These are phyloP conservation scores for Cygnus atratus DNA, from an alignment of 2,113 vertebrate genomes.

Conservation along the genomic window DNA sequence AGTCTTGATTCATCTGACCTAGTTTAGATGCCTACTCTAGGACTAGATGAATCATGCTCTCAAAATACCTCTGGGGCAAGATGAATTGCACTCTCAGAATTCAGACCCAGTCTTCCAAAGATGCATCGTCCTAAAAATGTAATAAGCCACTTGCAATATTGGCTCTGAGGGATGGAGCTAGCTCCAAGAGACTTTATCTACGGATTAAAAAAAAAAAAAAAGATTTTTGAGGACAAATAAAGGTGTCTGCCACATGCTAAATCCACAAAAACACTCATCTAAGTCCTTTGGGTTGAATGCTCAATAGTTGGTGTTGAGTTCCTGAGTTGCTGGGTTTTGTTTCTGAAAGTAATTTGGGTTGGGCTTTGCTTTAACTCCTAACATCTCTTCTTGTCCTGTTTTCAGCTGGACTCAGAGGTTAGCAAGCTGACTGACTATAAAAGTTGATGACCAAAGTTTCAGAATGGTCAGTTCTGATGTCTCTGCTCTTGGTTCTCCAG, in stretches of 20 bases:
- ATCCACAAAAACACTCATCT: neutral
- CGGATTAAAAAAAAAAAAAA: neutral
- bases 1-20: neutral
- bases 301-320: neutral
- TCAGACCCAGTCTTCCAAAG: neutral
- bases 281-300: neutral
- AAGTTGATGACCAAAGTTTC: fast-evolving
- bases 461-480: neutral
- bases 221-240: neutral
- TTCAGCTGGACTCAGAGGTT: neutral
- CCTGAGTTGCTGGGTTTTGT: neutral
- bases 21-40: neutral
- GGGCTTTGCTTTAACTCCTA: neutral
- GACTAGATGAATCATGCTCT: neutral
- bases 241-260: neutral
- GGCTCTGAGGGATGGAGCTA: neutral
- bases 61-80: neutral
- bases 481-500: neutral
- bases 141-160: neutral
- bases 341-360: neutral
- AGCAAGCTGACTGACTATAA: neutral
- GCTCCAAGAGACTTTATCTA: neutral
- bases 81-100: neutral
- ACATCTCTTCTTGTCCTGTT: neutral
- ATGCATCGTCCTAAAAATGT: neutral